phyloP scores from a whole-genome alignment of 1,140 invertebrate genomes.

The Scaptomyza graminum region DNA sequence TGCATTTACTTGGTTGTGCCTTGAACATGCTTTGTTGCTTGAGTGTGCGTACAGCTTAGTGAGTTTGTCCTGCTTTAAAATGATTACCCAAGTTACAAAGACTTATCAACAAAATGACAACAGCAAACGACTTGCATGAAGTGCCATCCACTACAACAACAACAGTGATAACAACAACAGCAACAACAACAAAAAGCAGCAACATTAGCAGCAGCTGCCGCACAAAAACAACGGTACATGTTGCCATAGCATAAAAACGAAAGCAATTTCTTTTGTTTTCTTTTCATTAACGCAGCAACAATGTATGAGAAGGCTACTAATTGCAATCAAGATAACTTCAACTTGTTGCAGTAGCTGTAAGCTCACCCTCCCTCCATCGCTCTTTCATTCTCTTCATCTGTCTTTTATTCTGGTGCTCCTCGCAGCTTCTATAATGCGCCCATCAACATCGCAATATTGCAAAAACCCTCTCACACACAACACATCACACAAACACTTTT shows the following conservation, averaged over 20 bases:
- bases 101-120: conserved; percentile 27
- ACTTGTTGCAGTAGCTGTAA: conserved; percentile 60
- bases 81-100: conserved; percentile 35
- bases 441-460: conserved; percentile 6
- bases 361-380: neutral
- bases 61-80: conserved; percentile 32
- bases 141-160: conserved; percentile 32
- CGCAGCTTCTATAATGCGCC: conserved; percentile 2
- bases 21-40: conserved; percentile 15
- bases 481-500: neutral
- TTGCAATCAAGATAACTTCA: conserved; percentile 77
- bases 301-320: conserved; percentile 69
- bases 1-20: conserved; percentile 4
- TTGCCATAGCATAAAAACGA: conserved; percentile 8
- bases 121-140: conserved; percentile 39
- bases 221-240: conserved; percentile 24
- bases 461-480: conserved; percentile 15
- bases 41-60: conserved; percentile 24
- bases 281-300: conserved; percentile 73
- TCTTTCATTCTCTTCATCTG: conserved; percentile 4
- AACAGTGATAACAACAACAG: neutral
- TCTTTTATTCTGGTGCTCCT: conserved; percentile 14
- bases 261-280: conserved; percentile 59
- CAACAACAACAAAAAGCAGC: neutral
- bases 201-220: conserved; percentile 10